These are phyloP conservation scores for Galagoides demidoff DNA, from an alignment of 2,797 vertebrate species.

Conservation along the genomic window DNA sequence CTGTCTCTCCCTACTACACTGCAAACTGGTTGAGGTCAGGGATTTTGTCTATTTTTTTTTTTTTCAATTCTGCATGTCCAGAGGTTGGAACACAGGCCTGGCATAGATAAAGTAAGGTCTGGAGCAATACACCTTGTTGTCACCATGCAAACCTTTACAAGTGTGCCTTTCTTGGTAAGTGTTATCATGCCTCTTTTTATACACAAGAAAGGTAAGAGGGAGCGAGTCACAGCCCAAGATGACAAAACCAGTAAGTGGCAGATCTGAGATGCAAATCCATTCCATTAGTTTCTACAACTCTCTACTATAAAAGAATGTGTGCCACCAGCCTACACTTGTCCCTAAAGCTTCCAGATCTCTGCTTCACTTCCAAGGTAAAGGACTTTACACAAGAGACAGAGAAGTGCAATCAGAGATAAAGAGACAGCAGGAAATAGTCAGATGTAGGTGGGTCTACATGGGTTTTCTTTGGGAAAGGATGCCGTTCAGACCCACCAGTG, in stretches of 20 bases:
- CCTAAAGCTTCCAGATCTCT: background rate
- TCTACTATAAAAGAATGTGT: background rate
- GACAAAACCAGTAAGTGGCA: background rate
- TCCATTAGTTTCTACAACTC: background rate
- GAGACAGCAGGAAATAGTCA: background rate
- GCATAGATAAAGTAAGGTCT: background rate
- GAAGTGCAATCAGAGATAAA: background rate
- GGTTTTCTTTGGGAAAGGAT: background rate
- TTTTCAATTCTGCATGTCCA: background rate
- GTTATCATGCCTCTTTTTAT: background rate
- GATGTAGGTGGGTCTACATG: background rate
- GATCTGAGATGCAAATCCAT: background rate
- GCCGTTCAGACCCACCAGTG: fast-evolving
- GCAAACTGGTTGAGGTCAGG: background rate
- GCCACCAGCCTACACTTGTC: background rate
- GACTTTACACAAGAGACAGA: background rate
- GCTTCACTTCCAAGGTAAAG: background rate
- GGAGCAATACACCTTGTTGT: fast-evolving
- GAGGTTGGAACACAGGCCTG: no score
- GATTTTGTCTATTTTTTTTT: background rate
- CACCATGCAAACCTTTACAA: background rate
- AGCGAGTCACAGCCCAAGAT: background rate
- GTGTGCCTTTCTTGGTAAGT: background rate
- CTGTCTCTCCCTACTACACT: background rate
- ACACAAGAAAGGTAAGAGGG: background rate